Evolutionary conservation across 2,113 vertebrate species (phyloP).

Genomic region (Ovis canadensis): DNA sequence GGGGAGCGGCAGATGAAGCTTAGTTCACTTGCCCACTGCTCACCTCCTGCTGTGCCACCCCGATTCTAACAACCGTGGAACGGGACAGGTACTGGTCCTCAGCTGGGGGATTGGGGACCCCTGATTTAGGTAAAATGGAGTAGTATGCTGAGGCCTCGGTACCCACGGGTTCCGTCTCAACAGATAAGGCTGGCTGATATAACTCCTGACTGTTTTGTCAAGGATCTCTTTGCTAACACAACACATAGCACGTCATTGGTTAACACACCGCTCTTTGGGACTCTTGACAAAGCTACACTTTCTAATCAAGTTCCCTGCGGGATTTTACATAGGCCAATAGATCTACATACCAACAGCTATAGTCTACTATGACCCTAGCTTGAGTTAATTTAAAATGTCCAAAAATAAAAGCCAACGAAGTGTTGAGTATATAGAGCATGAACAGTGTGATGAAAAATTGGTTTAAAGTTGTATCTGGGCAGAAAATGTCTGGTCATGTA

Average conservation of each 20-base stretch:
- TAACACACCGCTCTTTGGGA: background rate
- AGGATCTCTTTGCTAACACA: background rate
- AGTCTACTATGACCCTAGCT: background rate
- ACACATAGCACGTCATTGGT: background rate
- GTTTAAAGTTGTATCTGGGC: background rate
- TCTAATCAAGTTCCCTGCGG: background rate
- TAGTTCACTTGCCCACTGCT: background rate
- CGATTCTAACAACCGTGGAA: background rate
- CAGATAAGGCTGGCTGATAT: rapidly evolving
- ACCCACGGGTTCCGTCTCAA: background rate
- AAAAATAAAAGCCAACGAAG: background rate
- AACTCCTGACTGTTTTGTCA: background rate
- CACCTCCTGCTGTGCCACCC: background rate
- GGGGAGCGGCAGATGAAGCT: background rate
- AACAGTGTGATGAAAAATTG: background rate
- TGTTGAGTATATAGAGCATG: background rate
- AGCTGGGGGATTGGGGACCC: background rate
- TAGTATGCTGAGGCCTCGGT: background rate
- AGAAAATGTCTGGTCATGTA: background rate
- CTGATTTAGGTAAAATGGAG: background rate
- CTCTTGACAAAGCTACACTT: background rate
- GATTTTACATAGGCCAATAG: background rate
- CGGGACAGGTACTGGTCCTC: background rate
- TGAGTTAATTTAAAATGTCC: background rate
- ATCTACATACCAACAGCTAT: background rate